Base-by-base conservation (phyloP, 2,113 vertebrate species). In the Agapornis roseicollis region DNA sequence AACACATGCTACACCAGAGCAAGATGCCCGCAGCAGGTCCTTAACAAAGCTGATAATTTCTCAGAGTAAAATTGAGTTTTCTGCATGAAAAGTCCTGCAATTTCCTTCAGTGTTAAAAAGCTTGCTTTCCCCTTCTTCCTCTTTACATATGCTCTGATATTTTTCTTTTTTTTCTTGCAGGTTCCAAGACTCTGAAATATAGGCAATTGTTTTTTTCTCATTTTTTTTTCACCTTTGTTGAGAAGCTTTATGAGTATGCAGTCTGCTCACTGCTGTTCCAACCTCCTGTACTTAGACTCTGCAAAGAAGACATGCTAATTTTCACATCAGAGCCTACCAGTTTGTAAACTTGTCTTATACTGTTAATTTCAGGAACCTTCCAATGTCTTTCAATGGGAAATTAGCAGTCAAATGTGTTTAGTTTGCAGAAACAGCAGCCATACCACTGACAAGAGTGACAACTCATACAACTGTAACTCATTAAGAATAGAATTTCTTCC, bases 271-370 rank as follows among this genome's bases (percentile, higher is more conserved):
- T 1, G 3, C 17, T 94, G 53, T 95, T 85, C 37, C 95, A 83
- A 46, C 80, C 27, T 94, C 35, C 37, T 49, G 44, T 82, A 70
- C 49, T 74, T 63, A 86, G 65, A 41, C 71, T 91, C 56, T 89
- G 22, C 86, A 96, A 93, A 88, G 71, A 28, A 92, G 73, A 81
- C 76, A 93, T 46, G 33, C 84, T 97, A 88, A 97, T 96, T 97
- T 97, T 96, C 93, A 97, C 91, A 96, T 97, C 93, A 97, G 94
- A 97, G 74, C 9, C 60, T 94, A 94, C 80, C 80, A 96, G 92
- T 98, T 97, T 96, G 85, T 97, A 97, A 98, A 98, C 88, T 96
- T 96, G 89, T 93, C 88, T 97, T 95, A 95, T 25, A 24, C 19
- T 76, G 93, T 96, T 96, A 94, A 97, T 97, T 96, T 96, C 85